A percentile compares a stretch with the other conserved stretches of the same genome.
These are phyloP conservation scores for Zhuqinia jingwanae DNA, from an alignment of 2,888 invertebrate genomes.

Conservation along the genomic window DNA sequence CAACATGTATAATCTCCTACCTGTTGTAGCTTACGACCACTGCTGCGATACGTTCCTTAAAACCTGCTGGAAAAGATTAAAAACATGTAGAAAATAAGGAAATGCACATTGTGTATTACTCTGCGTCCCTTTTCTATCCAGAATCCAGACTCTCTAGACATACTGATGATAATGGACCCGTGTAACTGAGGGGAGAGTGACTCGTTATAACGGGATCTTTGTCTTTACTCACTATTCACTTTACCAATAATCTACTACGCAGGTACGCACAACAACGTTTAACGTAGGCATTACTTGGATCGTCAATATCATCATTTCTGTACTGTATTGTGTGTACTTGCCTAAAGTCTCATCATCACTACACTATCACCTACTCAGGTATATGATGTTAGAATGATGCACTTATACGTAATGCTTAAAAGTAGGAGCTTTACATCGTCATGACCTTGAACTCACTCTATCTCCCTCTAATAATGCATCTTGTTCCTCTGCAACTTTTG, in stretches of 20 bases:
- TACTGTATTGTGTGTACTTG: not conserved
- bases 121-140: not conserved
- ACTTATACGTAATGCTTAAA: not conserved
- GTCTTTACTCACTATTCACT: constrained; percentile 8
- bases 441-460: constrained; percentile 70
- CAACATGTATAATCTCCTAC: too few relatives aligned
- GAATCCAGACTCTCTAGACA: not conserved
- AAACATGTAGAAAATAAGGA: constrained; percentile 39
- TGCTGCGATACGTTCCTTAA: too few relatives aligned
- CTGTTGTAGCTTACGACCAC: too few relatives aligned
- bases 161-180: not conserved
- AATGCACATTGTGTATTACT: not conserved
- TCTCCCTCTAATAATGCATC: constrained; percentile 32
- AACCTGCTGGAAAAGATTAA: too few relatives aligned
- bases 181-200: constrained; percentile 51
- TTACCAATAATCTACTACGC: not conserved
- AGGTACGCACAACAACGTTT: not conserved
- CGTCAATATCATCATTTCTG: not conserved
- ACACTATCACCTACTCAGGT: constrained; percentile 3
- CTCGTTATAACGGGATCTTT: constrained; percentile 62
- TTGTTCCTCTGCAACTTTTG: constrained; percentile 8
- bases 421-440: not conserved
- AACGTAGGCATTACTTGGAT: not conserved
- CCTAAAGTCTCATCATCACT: too few relatives aligned
- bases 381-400: not conserved